Evolutionary conservation across 64 coral and sea anemone species (phyloP).

Genomic region (Astreopora myriophthalma): DNA sequence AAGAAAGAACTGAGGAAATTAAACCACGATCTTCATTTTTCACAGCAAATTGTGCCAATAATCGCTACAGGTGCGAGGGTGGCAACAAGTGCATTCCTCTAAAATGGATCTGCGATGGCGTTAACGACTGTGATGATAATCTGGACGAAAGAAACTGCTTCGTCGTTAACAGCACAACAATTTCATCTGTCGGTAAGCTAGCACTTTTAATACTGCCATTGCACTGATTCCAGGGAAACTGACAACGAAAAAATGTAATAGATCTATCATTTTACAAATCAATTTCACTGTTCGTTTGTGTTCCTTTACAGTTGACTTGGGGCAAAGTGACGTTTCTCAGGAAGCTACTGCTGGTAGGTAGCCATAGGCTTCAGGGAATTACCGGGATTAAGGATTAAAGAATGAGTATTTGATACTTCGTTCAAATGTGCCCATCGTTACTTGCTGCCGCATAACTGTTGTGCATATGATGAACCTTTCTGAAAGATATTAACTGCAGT

Average conservation of each 20-base stretch:
- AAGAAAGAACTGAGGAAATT: too few relatives aligned
- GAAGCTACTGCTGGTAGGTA: not conserved
- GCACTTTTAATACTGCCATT: not conserved
- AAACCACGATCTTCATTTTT: not conserved
- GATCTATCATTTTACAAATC: not conserved
- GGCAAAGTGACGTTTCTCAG: not conserved
- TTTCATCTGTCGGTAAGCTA: slow-evolving; percentile 39
- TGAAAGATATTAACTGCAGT: too few relatives aligned
- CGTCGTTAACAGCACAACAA: not conserved
- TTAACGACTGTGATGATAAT: slow-evolving; percentile 78
- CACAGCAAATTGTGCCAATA: slow-evolving; percentile 58
- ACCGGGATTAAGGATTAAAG: too few relatives aligned
- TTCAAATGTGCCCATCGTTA: too few relatives aligned
- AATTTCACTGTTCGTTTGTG: not conserved
- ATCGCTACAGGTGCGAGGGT: slow-evolving; percentile 80
- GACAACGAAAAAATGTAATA: not conserved
- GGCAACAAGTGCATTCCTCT: slow-evolving; percentile 83
- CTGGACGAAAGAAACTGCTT: slow-evolving; percentile 93
- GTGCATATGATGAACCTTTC: too few relatives aligned
- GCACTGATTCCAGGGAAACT: not conserved
- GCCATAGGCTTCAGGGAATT: not conserved
- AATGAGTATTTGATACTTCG: too few relatives aligned
- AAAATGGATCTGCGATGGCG: slow-evolving; percentile 92
- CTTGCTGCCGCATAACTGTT: too few relatives aligned
- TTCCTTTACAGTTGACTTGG: not conserved